Conservation (phyloP, 2,113 vertebrate genomes). For the Steatornis caripensis region DNA sequence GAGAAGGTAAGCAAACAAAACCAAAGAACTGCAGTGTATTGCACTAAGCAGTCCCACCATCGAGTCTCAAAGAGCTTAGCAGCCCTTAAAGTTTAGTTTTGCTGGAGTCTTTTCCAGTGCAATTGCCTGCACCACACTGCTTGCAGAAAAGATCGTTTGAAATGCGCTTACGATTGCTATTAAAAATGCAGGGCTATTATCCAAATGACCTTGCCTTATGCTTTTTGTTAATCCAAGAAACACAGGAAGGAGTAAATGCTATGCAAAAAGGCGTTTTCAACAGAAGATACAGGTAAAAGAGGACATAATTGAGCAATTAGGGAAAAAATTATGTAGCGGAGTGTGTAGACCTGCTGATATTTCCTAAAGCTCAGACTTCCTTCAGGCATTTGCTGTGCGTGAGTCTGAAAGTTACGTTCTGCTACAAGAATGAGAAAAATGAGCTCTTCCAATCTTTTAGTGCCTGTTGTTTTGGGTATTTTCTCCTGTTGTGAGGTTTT, state of each 20-base stretch:
- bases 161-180: neutral
- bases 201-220: neutral
- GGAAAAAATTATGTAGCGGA: neutral
- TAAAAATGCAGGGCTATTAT: neutral
- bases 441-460: neutral
- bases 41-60: neutral
- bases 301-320: neutral
- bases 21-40: neutral
- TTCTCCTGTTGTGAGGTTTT: neutral
- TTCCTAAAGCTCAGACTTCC: neutral
- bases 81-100: conserved; percentile 8
- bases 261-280: neutral
- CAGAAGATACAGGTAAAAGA: neutral
- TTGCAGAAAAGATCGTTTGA: neutral
- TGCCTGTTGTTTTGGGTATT: neutral
- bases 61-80: neutral
- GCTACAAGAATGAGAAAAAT: neutral
- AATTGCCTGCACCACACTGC: neutral
- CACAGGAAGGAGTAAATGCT: neutral
- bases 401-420: neutral
- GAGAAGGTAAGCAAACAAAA: neutral
- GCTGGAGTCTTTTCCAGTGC: neutral
- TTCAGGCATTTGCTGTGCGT: neutral
- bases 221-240: conserved; percentile 23
- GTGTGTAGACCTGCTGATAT: neutral